Evolutionary conservation across 2,113 vertebrate species (phyloP), one percentile per base, ranked within the genome.

Genomic region (Ginglymostoma cirratum): DNA sequence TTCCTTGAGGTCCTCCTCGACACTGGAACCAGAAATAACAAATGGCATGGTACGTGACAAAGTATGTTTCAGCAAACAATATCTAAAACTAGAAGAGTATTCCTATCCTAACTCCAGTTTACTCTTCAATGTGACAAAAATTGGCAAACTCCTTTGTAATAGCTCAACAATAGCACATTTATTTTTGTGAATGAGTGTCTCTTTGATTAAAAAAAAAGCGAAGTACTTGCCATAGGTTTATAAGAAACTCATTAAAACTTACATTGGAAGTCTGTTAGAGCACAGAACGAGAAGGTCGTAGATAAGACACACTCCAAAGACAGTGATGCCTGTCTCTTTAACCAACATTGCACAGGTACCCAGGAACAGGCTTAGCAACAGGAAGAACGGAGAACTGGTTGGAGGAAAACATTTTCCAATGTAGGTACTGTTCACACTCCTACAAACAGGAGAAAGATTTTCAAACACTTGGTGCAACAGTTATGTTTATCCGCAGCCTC

Each of bases 321-420:
- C 99, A 0, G 99, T 99, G 97, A 99, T 96, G 87, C 99, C 99
- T 0, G 99, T 99, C 97, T 99, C 99, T 96, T 99, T 99, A 95
- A 99, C 99, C 97, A 99, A 97, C 99, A 99, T 99, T 96, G 99
- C 99, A 78, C 99, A 98, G 1, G 98, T 99, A 65, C 99, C 99
- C 97, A 99, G 97, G 48, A 98, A 96, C 96, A 99, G 97, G 96
- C 98, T 99, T 96, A 98, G 96, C 85, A 98, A 90, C 97, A 99
- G 97, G 96, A 97, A 98, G 96, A 97, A 96, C 0, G 97, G 97
- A 0, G 98, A 99, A 52, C 96, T 97, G 0, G 98, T 99, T 96
- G 97, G 96, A 90, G 98, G 98, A 96, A 98, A 97, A 66, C 97
- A 96, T 96, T 98, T 98, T 95, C 97, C 98, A 5, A 96, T 97